Conservation (phyloP, 2,888 invertebrate genomes). For the Thysanoteuthis rhombus region DNA sequence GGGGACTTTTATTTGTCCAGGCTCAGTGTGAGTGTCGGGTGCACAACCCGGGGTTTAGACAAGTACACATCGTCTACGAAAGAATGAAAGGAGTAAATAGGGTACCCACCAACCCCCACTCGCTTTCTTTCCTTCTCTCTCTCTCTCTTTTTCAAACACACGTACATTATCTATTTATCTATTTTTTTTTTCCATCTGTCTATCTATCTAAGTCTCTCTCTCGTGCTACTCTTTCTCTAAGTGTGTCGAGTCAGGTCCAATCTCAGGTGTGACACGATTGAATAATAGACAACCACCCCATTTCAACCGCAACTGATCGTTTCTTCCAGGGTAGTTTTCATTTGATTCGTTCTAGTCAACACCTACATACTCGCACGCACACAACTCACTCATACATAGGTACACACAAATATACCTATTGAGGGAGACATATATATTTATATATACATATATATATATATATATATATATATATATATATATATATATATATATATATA, state of each 20-base stretch:
- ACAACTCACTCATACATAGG: no score
- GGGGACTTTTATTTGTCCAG: neutral
- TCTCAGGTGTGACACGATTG: neutral
- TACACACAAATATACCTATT: no score
- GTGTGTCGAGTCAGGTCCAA: neutral
- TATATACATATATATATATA: neutral
- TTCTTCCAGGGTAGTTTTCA: neutral
- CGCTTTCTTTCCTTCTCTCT: neutral
- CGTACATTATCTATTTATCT: no score
- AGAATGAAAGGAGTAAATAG: neutral
- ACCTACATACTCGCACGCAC: neutral
- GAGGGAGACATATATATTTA: no score
- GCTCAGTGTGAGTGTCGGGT: neutral
- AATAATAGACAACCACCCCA: neutral
- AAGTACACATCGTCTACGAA: neutral
- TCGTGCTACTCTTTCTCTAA: neutral
- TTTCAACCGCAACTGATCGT: neutral
- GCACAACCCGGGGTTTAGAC: neutral
- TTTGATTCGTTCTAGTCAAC: neutral
- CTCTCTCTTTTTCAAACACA: neutral
- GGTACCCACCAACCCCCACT: neutral
- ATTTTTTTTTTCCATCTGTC: neutral
- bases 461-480: neutral
- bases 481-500: neutral
- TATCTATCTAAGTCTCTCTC: neutral